Evolutionary conservation across 1,140 invertebrate genomes (phyloP).

Genomic region (Lasioglossum baleicum): DNA sequence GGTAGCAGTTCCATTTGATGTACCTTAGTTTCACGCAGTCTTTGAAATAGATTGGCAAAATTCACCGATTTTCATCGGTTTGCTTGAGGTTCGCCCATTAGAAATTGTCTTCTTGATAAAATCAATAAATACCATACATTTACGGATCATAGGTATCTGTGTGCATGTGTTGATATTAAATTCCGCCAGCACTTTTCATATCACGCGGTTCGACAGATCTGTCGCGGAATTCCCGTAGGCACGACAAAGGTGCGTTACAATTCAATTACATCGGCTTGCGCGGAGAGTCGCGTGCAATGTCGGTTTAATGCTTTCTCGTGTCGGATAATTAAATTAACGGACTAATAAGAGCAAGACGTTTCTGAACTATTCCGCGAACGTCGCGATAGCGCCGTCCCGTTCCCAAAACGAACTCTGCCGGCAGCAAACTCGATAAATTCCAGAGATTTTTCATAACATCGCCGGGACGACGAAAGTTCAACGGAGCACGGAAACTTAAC

Average conservation of each 20-base stretch:
- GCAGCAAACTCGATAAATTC: neutral
- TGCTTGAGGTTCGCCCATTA: too few relatives aligned
- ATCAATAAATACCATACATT: too few relatives aligned
- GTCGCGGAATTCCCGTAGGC: slow-evolving; percentile 3
- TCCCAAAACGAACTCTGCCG: neutral
- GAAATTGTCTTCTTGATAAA: too few relatives aligned
- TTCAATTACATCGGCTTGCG: slow-evolving; percentile 26
- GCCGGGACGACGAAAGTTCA: neutral
- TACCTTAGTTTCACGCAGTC: too few relatives aligned
- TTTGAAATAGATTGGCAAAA: too few relatives aligned
- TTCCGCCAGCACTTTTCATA: neutral
- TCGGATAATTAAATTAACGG: slow-evolving; percentile 40
- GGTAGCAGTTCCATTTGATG: too few relatives aligned
- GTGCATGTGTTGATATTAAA: slow-evolving; percentile 1
- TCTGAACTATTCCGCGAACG: neutral
- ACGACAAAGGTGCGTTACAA: slow-evolving; percentile 15
- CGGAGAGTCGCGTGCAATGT: neutral
- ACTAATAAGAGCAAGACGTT: slow-evolving; percentile 26
- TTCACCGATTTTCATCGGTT: too few relatives aligned
- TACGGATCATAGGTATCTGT: too few relatives aligned
- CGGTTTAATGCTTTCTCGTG: slow-evolving; percentile 21
- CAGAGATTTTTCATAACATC: slow-evolving; percentile 3
- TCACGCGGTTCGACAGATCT: neutral
- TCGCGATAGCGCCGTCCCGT: neutral
- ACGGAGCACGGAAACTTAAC: neutral